These are phyloP conservation scores for Onychostoma macrolepis DNA, from an alignment of 2,113 vertebrate genomes.

Conservation along the genomic window DNA sequence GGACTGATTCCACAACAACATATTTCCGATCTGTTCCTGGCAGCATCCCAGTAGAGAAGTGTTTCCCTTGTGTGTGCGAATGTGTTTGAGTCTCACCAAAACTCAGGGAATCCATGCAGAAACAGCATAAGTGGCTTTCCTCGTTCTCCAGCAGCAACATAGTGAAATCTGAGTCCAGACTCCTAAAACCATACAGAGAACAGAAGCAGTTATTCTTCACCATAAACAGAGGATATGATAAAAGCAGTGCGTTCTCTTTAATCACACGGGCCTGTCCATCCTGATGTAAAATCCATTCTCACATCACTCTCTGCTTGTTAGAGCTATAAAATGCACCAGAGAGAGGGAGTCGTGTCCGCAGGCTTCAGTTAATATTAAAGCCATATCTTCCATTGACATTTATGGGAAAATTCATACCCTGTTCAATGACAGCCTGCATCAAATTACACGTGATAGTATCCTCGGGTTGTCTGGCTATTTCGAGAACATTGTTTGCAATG, in stretches of 20 bases:
- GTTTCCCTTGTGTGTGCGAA: background rate
- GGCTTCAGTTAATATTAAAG: constrained; percentile 35
- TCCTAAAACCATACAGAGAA: constrained; percentile 78
- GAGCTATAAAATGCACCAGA: constrained; percentile 38
- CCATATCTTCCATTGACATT: constrained; percentile 34
- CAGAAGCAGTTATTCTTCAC: constrained; percentile 39
- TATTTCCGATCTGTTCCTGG: constrained; percentile 1
- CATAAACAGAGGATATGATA: constrained; percentile 20
- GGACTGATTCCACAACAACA: background rate
- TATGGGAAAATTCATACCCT: constrained; percentile 15
- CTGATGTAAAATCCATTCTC: constrained; percentile 30
- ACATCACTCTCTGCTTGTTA: constrained; percentile 33
- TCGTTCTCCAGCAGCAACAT: constrained; percentile 94
- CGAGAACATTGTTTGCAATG: background rate
- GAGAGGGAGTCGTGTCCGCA: background rate
- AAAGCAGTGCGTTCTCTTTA: background rate
- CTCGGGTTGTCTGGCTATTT: background rate
- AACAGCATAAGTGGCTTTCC: constrained; percentile 97
- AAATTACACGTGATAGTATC: background rate
- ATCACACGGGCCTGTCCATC: constrained; percentile 16
- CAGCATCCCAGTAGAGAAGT: constrained; percentile 27
- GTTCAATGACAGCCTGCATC: constrained; percentile 22
- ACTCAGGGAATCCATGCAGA: constrained; percentile 96
- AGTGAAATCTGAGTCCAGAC: constrained; percentile 95
- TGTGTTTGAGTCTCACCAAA: constrained; percentile 84